Base-by-base conservation (phyloP, 2,113 vertebrate genomes). In the Oryzias javanicus region DNA sequence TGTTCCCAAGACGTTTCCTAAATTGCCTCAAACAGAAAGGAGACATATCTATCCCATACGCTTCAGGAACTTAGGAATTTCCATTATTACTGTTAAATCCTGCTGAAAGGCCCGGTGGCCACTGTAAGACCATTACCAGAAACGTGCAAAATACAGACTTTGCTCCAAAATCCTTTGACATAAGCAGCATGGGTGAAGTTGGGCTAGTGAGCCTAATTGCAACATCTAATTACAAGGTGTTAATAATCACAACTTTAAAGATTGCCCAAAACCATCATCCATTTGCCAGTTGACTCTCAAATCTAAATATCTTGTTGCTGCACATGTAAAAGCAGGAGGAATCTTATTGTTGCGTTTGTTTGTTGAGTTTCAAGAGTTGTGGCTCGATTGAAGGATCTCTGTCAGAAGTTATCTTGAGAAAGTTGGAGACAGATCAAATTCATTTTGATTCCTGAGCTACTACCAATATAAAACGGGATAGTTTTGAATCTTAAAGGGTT, bases 211-310 rank as follows among this genome's bases (percentile, higher is more conserved):
- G n/a, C n/a, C n/a, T n/a, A n/a, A n/a, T n/a, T n/a, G 22, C 22
- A 22, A 22, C 22, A 22, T 3, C 22, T 22, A 22, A 97, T 98
- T 96, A 95, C 95, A 97, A 95, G 94, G 94, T 96, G 96, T 98
- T 98, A 96, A 96, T 96, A 96, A 97, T 96, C 90, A 94, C 93
- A 93, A 97, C 96, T 95, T 95, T 93, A 93, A 92, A 92, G 91
- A 91, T 93, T 92, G 92, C 91, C 93, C 90, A 90, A 90, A 94
- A 94, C 93, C 91, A 92, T 94, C 93, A 95, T 94, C 95, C 93
- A 92, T 88, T 87, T 60, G 83, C 60, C 89, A 87, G 93, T 2
- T 2, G 8, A 35, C 29, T 35, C 6, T 29, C 90, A 92, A 90
- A 89, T 93, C 92, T 89, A 66, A 77, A 69, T 91, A 91, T 91